phyloP scores from a whole-genome alignment of 2,888 invertebrate genomes.

The Dasypolia templi region DNA sequence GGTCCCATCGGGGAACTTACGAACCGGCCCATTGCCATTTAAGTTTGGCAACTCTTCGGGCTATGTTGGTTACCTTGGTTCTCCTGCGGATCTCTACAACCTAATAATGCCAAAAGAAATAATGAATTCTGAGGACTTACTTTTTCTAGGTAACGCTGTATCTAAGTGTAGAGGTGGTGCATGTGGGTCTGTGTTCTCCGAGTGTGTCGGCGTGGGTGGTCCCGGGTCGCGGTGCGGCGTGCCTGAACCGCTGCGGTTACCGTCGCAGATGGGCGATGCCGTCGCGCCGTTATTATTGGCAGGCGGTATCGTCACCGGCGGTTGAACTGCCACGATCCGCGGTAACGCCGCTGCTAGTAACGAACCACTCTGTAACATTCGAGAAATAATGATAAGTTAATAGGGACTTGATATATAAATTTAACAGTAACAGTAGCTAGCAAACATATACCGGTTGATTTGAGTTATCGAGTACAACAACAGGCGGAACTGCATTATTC shows the following conservation, averaged over 20 bases:
- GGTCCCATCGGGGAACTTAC: too few relatives aligned
- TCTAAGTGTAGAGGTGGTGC: conserved; percentile 89
- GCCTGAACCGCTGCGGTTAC: conserved; percentile 75
- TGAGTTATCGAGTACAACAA: conserved; percentile 86
- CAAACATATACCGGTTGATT: conserved; percentile 80
- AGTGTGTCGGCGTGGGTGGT: conserved; percentile 88
- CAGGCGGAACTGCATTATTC: conserved; percentile 80
- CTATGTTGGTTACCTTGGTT: too few relatives aligned
- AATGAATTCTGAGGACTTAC: conserved; percentile 66
- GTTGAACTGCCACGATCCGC: conserved; percentile 89
- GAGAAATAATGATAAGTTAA: conserved; percentile 2
- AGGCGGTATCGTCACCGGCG: conserved; percentile 76
- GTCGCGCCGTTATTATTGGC: conserved; percentile 80
- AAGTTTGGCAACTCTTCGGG: too few relatives aligned
- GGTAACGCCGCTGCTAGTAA: conserved; percentile 92
- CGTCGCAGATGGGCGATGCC: conserved; percentile 73
- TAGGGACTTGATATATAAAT: background rate
- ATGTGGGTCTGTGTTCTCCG: conserved; percentile 86
- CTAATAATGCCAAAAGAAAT: background rate
- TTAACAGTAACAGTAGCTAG: background rate
- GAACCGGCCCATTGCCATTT: too few relatives aligned
- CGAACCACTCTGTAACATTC: conserved; percentile 89
- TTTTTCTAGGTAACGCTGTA: conserved; percentile 89
- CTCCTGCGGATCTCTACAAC: too few relatives aligned
- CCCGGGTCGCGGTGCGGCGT: conserved; percentile 86